Conservation (phyloP, 2,888 invertebrate species). For the Perdita meconis region DNA sequence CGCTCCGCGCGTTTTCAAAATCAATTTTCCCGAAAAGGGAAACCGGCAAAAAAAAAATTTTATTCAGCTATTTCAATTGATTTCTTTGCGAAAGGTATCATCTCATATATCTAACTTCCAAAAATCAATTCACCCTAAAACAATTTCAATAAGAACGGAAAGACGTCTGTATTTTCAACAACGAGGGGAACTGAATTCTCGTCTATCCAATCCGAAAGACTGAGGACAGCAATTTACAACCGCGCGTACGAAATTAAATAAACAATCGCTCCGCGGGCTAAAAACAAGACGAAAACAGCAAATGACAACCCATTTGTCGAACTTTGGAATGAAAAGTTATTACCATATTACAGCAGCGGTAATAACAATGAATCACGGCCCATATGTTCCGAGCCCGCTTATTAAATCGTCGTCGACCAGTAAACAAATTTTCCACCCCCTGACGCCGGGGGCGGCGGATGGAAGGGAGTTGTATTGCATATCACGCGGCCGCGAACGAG, state of each 20-base stretch:
- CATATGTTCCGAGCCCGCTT: conserved; percentile 28
- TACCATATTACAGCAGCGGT: conserved; percentile 1
- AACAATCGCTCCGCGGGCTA: not conserved
- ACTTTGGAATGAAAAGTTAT: not conserved
- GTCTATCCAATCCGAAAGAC: not conserved
- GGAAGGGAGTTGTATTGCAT: not conserved
- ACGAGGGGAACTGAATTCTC: not conserved
- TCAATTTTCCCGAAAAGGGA: not conserved
- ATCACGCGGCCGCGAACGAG: conserved; percentile 36
- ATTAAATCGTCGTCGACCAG: conserved; percentile 30
- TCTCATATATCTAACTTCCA: too few relatives aligned
- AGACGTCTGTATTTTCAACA: not conserved
- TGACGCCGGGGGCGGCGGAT: not conserved
- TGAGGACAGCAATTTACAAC: not conserved
- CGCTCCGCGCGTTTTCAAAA: not conserved
- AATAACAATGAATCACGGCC: conserved; percentile 16
- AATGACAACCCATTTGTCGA: not conserved
- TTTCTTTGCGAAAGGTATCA: too few relatives aligned
- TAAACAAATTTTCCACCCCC: conserved; percentile 48
- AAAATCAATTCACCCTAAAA: not conserved
- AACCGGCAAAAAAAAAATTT: too few relatives aligned
- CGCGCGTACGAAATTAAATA: not conserved
- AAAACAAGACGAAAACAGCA: not conserved
- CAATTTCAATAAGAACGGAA: not conserved
- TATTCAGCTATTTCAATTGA: too few relatives aligned